phyloP scores from a whole-genome alignment of 35 echinoderm and acorn worm species.

The Acanthaster planci region DNA sequence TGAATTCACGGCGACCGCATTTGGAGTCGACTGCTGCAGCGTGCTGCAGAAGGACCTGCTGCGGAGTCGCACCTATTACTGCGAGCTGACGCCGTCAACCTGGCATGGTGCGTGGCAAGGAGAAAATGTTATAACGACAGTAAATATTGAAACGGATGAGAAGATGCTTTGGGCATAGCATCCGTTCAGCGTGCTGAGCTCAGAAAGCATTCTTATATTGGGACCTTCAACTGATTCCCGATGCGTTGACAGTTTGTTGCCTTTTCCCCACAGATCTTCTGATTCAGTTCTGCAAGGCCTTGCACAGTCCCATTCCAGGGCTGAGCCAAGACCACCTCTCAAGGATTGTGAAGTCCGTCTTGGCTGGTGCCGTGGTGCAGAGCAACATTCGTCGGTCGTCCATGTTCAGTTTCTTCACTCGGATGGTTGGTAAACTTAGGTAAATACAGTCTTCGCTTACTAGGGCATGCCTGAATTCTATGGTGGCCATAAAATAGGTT shows the following conservation, averaged over 20 bases:
- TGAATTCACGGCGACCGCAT: constrained; percentile 40
- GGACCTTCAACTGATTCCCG: neutral
- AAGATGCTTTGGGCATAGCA: neutral
- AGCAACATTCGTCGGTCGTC: constrained; percentile 1
- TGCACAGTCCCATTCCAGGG: constrained; percentile 2
- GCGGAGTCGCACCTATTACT: constrained; percentile 56
- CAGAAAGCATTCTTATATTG: neutral
- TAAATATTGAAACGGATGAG: neutral
- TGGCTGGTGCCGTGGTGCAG: constrained; percentile 44
- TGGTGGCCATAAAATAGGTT: neutral
- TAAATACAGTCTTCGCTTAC: neutral
- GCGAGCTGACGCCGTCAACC: constrained; percentile 35
- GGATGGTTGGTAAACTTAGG: constrained; percentile 40
- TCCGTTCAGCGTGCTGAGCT: neutral
- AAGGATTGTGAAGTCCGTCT: constrained; percentile 16
- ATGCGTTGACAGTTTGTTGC: too few relatives aligned
- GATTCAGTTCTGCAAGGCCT: constrained; percentile 12
- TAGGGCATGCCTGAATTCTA: neutral
- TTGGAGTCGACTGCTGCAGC: constrained; percentile 76
- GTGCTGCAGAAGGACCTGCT: constrained; percentile 61
- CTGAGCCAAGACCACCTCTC: constrained; percentile 31
- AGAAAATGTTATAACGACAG: neutral
- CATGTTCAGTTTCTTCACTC: constrained; percentile 48
- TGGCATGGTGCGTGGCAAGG: constrained; percentile 57
- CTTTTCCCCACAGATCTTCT: constrained; percentile 40